These are phyloP conservation scores for Lanius collurio DNA, from an alignment of 2,113 vertebrate species.

Conservation along the genomic window DNA sequence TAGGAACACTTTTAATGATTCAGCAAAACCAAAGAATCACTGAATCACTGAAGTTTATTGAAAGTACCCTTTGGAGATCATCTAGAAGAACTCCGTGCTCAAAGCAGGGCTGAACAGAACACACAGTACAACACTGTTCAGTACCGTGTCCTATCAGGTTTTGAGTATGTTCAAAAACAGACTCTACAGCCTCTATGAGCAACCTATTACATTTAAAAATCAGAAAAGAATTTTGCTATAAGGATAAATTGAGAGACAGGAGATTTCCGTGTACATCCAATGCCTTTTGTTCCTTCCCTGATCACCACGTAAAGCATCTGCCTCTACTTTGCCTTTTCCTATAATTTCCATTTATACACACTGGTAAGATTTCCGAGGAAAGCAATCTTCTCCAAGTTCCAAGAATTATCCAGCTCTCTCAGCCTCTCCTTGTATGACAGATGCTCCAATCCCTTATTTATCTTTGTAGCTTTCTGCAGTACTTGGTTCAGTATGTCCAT, in stretches of 20 bases:
- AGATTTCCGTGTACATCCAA: not conserved
- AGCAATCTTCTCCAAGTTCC: not conserved
- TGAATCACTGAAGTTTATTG: not conserved
- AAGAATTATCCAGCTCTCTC: not conserved
- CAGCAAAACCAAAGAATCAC: not conserved
- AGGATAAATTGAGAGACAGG: not conserved
- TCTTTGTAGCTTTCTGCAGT: not conserved
- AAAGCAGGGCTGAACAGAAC: not conserved
- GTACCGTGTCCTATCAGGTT: not conserved
- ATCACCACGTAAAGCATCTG: not conserved
- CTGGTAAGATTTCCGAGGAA: not conserved
- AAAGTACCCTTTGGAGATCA: not conserved
- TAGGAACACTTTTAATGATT: not conserved
- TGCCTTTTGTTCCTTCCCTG: not conserved
- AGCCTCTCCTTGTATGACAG: not conserved
- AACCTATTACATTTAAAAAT: not conserved
- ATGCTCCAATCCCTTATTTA: not conserved
- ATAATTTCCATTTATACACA: not conserved
- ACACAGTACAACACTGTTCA: not conserved
- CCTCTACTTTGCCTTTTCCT: not conserved
- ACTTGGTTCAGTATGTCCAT: not conserved
- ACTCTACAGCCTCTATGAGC: not conserved
- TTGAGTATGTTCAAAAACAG: not conserved
- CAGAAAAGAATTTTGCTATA: not conserved
- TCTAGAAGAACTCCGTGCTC: not conserved